A percentile compares a stretch with the other conserved stretches of the same genome.
Evolutionary conservation across 2,888 invertebrate species (phyloP).

Genomic region (Melipona beecheii): DNA sequence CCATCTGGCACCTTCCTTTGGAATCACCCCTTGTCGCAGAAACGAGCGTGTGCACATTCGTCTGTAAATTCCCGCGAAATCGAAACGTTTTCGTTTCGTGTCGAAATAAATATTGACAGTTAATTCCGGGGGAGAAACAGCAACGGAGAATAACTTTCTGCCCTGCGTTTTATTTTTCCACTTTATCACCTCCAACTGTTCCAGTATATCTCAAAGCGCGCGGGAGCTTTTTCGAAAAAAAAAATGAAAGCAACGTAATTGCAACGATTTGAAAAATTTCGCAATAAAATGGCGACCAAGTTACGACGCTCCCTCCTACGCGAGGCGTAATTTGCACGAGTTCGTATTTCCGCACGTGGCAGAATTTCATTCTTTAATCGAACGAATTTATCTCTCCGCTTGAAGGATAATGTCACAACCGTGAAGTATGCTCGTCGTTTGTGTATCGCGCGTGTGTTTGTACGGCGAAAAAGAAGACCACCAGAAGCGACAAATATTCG

Average conservation of each 20-base stretch:
- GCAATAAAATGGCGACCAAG: no score
- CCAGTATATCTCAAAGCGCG: no score
- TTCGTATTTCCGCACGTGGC: background rate
- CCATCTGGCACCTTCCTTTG: background rate
- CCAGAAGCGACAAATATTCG: background rate
- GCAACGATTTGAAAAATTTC: no score
- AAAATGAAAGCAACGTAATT: no score
- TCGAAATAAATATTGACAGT: background rate
- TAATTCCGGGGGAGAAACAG: background rate
- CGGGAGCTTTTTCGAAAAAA: no score
- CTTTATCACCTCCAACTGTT: no score
- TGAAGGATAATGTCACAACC: background rate
- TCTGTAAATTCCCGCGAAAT: background rate
- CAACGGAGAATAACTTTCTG: no score
- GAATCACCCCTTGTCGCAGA: background rate
- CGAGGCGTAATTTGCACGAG: no score
- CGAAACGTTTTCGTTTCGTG: no score
- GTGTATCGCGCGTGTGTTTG: no score
- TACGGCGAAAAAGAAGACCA: background rate
- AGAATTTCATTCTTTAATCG: background rate
- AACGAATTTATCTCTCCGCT: background rate
- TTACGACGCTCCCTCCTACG: no score
- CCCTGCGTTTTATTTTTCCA: no score
- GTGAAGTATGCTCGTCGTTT: background rate
- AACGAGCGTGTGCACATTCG: background rate